Conservation (phyloP, 2,797 vertebrate genomes). For the Monodelphis domestica region DNA sequence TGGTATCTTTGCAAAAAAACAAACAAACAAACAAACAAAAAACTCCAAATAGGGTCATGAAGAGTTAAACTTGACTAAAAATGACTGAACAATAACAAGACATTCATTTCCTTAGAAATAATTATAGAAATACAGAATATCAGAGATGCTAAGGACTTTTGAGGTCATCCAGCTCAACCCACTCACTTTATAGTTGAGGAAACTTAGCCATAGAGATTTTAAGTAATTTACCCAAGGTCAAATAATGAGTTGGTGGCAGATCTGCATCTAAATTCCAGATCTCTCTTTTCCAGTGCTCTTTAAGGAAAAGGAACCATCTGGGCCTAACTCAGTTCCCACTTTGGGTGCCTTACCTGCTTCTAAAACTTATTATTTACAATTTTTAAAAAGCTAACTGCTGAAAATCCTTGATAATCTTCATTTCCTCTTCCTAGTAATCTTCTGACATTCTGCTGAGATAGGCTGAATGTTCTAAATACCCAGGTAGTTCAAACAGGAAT, state of each 20-base stretch:
- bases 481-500: conserved; percentile 7
- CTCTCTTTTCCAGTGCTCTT: background rate
- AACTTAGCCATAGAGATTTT: background rate
- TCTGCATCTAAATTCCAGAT: background rate
- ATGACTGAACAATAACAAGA: background rate
- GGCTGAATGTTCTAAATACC: conserved; percentile 18
- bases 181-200: background rate
- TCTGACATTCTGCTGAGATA: conserved; percentile 26
- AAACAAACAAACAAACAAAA: too few species aligned
- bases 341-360: background rate
- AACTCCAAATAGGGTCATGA: background rate
- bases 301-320: background rate
- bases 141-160: background rate
- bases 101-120: background rate
- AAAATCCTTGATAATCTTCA: conserved; percentile 5
- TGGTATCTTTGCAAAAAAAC: background rate
- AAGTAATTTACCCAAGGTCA: conserved; percentile 2
- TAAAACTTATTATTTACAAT: background rate
- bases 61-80: background rate
- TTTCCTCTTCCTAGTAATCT: conserved; percentile 31
- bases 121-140: background rate
- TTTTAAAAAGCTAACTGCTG: background rate
- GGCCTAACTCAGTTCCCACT: background rate
- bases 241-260: background rate
- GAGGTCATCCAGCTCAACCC: background rate